Percentiles rank a stretch among this genome's conserved stretches.
Evolutionary conservation across 2,797 vertebrate genomes (phyloP).

Genomic region (Gallinago nigripennis): DNA sequence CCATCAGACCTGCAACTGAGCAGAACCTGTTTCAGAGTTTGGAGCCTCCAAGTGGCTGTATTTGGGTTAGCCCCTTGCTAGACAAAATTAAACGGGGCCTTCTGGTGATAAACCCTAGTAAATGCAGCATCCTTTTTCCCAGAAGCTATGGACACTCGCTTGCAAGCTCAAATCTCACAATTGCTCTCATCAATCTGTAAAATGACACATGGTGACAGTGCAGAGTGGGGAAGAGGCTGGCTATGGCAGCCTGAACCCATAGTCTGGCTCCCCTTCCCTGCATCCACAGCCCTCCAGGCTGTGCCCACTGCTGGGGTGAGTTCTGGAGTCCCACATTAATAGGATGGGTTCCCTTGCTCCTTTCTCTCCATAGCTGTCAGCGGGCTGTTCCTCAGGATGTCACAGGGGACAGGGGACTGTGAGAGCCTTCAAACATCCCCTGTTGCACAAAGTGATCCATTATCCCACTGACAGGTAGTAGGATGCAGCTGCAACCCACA

Average conservation of each 20-base stretch:
- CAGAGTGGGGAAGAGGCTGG: not conserved
- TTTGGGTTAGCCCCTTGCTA: not conserved
- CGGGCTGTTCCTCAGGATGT: not conserved
- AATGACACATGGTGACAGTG: not conserved
- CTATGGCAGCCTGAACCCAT: not conserved
- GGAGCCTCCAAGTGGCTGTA: slow-evolving; percentile 15
- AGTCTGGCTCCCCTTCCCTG: not conserved
- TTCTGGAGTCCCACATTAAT: not conserved
- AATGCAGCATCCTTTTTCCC: not conserved
- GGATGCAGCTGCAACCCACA: not conserved
- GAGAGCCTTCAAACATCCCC: not conserved
- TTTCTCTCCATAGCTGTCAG: not conserved
- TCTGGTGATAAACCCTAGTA: not conserved
- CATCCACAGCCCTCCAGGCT: not conserved
- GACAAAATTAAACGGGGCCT: not conserved
- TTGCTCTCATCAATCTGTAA: not conserved
- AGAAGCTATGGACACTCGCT: not conserved
- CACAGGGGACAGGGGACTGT: not conserved
- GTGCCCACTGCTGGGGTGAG: not conserved
- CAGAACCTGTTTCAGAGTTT: not conserved
- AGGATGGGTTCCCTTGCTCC: rapidly evolving
- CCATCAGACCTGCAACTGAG: not conserved
- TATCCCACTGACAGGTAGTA: not conserved
- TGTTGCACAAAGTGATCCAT: not conserved
- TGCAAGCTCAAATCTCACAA: not conserved